Base-by-base conservation (phyloP, 2,113 vertebrate species). In the Hiodon tergisus region DNA sequence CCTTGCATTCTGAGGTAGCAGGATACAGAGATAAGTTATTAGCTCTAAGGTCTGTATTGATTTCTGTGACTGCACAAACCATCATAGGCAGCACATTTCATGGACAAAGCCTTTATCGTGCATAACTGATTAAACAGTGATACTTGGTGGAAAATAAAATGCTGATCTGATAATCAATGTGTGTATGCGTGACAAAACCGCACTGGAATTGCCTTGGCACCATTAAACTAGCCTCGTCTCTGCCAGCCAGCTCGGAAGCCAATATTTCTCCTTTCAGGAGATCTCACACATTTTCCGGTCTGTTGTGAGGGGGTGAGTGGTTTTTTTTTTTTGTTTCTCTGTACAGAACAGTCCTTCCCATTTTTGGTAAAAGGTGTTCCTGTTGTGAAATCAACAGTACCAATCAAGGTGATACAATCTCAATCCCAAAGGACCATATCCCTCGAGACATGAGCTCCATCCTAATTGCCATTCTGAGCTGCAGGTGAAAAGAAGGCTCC, bases 61-160 rank as follows among this genome's bases (percentile, higher is more conserved):
- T 70, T 78, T 74, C 59, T 70, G 66, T 59, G 16, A 31, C 58
- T 53, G 13, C 4, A 51, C 50, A 16, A 17, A 57, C 58, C 67
- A 73, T 74, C 67, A 51, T 6, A n/a, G 73, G n/a, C 13, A 5
- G 54, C 73, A n/a, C 17, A 48, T 46, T 17, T 69, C 68, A 51
- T 51, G 59, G 60, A 8, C 67, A 17, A 70, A 74, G 46, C 60
- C 57, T 74, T 75, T 55, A 72, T 71, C 69, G 48, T 75, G 69
- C 55, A 78, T 67, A 78, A 62, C 61, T 59, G 76, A 77, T 73
- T 77, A 72, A 68, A 73, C 71, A 47, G 57, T 16, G 55, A 68
- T 47, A 63, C 55, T 77, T 68, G 50, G 53, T 51, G 61, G 54
- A 5, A 57, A 59, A 59, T 72, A 71, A 72, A 72, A 67, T 67